Conservation (phyloP, 2,888 invertebrate species). For the Melipona bicolor region DNA sequence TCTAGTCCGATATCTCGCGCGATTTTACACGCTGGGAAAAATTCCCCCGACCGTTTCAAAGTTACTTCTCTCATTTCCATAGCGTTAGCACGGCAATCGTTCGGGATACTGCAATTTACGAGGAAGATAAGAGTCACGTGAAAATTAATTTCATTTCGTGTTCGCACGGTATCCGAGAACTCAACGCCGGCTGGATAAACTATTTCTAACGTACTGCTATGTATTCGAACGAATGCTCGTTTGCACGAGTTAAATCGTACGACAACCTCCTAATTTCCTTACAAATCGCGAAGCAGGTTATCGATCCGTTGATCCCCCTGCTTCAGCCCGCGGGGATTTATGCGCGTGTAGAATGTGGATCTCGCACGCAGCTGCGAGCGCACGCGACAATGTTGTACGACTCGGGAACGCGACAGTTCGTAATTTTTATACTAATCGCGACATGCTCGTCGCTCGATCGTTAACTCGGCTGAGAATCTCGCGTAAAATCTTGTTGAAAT, state of each 20-base stretch:
- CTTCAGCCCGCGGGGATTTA: constrained; percentile 23
- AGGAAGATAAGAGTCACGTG: too few relatives aligned
- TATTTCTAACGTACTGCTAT: background rate
- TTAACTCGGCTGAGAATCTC: background rate
- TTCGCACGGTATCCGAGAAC: background rate
- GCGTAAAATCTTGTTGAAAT: too few relatives aligned
- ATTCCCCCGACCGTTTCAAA: too few relatives aligned
- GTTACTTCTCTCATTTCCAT: too few relatives aligned
- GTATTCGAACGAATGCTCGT: background rate
- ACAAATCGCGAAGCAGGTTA: constrained; percentile 10
- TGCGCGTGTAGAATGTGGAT: constrained; percentile 18
- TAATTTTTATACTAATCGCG: constrained; percentile 9
- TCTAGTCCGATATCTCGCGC: too few relatives aligned
- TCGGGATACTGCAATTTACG: too few relatives aligned
- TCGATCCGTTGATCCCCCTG: background rate
- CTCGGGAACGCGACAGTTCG: background rate
- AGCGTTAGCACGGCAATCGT: too few relatives aligned
- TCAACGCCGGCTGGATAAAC: background rate
- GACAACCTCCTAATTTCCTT: constrained; percentile 16
- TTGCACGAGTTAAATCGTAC: constrained; percentile 1
- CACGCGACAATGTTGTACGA: constrained; percentile 28
- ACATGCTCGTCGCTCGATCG: background rate
- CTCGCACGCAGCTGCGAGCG: constrained; percentile 23
- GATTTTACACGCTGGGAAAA: too few relatives aligned
- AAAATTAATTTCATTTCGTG: background rate